A percentile compares a stretch with the other conserved stretches of the same genome.
Evolutionary conservation across 2,888 invertebrate species (phyloP).

Genomic region (Psylliodes chrysocephalus): DNA sequence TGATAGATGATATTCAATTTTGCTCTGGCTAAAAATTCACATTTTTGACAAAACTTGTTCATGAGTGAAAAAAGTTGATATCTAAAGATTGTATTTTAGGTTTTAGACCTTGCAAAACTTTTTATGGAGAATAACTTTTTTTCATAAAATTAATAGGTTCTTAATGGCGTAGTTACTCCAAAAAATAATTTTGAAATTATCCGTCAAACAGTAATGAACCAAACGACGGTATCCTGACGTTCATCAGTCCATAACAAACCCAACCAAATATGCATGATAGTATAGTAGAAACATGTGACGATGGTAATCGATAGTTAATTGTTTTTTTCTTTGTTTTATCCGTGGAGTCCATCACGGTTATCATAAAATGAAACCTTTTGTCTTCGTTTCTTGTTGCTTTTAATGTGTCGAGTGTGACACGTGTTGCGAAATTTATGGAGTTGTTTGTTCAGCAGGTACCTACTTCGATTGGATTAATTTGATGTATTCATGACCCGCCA

Average conservation of each 20-base stretch:
- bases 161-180: no score
- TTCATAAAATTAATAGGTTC: no score
- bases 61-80: no score
- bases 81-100: no score
- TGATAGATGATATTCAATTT: no score
- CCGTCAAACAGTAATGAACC: not conserved
- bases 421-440: slow-evolving; percentile 45
- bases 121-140: no score
- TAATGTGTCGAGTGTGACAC: slow-evolving; percentile 45
- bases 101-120: no score
- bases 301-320: slow-evolving; percentile 16
- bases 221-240: not conserved
- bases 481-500: slow-evolving; percentile 33
- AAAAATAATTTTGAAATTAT: no score
- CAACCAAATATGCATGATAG: slow-evolving; percentile 8
- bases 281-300: slow-evolving; percentile 12
- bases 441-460: slow-evolving; percentile 39
- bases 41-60: no score
- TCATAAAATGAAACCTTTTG: not conserved
- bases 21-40: no score
- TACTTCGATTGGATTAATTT: not conserved
- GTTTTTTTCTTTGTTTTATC: slow-evolving; percentile 8
- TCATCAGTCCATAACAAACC: slow-evolving; percentile 7
- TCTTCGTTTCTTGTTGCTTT: slow-evolving; percentile 1
- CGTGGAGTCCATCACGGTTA: not conserved